Percentiles rank a stretch among this genome's conserved stretches.
Conservation (phyloP, 2,113 vertebrate species). For the Gymnobelideus leadbeateri region DNA sequence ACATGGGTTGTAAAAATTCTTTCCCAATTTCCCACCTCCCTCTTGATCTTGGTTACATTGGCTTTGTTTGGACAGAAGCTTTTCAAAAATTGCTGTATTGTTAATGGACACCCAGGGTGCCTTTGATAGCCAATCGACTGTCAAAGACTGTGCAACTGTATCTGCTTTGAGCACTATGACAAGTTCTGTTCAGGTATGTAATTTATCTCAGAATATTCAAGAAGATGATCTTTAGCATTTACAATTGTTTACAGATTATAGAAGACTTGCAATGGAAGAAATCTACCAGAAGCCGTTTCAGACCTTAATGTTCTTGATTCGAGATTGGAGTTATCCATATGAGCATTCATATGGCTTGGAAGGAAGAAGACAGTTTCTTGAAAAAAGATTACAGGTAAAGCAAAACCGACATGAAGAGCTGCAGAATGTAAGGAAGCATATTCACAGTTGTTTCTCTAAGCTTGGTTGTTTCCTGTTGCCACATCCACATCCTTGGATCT, state of each 20-base stretch:
- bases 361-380: slow-evolving; percentile 88
- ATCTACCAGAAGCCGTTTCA: slow-evolving; percentile 97
- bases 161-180: slow-evolving; percentile 99
- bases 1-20: no score
- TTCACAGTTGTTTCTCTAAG: slow-evolving; percentile 91
- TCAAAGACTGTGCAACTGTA: slow-evolving; percentile 98
- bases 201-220: slow-evolving; percentile 98
- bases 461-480: slow-evolving; percentile 91
- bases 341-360: slow-evolving; percentile 89
- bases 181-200: slow-evolving; percentile 98
- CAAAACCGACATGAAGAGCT: slow-evolving; percentile 90
- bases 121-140: slow-evolving; percentile 99
- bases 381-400: slow-evolving; percentile 90
- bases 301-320: slow-evolving; percentile 92
- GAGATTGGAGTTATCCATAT: slow-evolving; percentile 92
- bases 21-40: no score
- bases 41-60: no score
- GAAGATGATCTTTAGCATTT: slow-evolving; percentile 99
- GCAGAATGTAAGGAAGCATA: slow-evolving; percentile 91
- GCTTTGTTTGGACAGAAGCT: no score
- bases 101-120: slow-evolving; percentile 99
- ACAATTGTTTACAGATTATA: slow-evolving; percentile 99
- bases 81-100: slow-evolving; percentile 96
- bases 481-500: slow-evolving; percentile 86
- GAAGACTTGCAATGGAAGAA: slow-evolving; percentile 98